Evolutionary conservation across 1,140 invertebrate species (phyloP).

Genomic region (Tetramorium alpestre): DNA sequence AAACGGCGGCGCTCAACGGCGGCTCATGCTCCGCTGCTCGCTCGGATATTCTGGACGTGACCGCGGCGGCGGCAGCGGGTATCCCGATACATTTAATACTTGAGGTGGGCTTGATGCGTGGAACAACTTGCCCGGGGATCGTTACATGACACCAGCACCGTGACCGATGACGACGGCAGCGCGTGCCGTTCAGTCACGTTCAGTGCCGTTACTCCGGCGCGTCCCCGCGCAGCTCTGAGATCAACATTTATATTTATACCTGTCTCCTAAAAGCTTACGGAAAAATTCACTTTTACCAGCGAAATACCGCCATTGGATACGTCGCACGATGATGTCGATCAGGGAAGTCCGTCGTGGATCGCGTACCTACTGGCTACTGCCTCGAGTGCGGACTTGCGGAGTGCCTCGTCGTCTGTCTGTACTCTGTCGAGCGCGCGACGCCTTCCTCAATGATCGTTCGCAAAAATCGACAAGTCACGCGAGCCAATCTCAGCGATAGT

Average conservation of each 20-base stretch:
- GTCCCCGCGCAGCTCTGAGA: conserved; percentile 69
- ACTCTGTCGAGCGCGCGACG: no score
- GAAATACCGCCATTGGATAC: conserved; percentile 70
- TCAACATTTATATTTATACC: conserved; percentile 79
- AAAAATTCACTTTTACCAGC: conserved; percentile 71
- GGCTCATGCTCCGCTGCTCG: not conserved
- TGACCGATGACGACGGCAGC: not conserved
- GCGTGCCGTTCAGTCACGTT: not conserved
- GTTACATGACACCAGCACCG: conserved; percentile 31
- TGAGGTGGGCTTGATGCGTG: not conserved
- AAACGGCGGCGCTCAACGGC: not conserved
- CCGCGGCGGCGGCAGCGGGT: no score
- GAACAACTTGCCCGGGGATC: not conserved
- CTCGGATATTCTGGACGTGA: not conserved
- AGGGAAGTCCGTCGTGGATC: not conserved
- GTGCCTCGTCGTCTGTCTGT: no score
- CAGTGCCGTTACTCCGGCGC: not conserved
- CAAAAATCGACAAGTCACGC: no score
- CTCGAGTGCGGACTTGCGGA: no score
- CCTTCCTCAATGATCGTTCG: no score
- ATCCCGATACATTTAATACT: not conserved
- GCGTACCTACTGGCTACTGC: no score
- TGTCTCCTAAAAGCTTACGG: conserved; percentile 13
- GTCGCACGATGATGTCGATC: conserved; percentile 29
- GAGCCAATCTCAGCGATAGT: no score